Evolutionary conservation across 2,113 vertebrate species (phyloP), one percentile per base, ranked within the genome.

Genomic region (Xiphorhynchus elegans): DNA sequence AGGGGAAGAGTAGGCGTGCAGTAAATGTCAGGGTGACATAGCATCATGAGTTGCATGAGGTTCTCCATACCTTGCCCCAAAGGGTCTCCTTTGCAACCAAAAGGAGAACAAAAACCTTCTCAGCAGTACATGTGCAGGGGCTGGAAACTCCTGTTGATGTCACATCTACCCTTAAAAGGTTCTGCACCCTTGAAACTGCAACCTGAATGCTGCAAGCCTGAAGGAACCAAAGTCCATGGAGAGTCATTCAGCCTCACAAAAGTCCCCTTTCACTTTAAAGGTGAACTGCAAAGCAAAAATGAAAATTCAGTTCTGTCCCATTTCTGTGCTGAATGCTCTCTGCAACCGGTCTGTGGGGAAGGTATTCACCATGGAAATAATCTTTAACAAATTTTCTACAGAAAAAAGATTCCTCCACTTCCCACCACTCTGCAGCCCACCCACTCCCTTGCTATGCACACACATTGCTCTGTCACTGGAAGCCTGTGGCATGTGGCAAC

Each of bases 31-130:
- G 59, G 28, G 55, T 95, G 58, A 95, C 62, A 76, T 42, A 37
- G 33, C 82, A 89, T 97, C 94, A 91, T 96, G 97, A 66, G 90
- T 97, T 91, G 23, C 62, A 79, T 72, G 55, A 93, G 58, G 89
- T 93, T 95, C 76, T 97, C 92, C 9, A 2, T 4, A 47, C 67
- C 76, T 96, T 93, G 87, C 90, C 87, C 53, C 83, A 46, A 66
- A 90, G 94, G 74, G 68, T 74, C 91, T 91, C 67, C 90, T 93
- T 58, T 88, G 66, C 82, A 90, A 96, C 93, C 92, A 91, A 97
- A 97, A 98, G 97, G 95, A 97, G 98, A 98, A 98, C 97, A 92
- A 97, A 96, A 97, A 97, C 92, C 87, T 86, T 52, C 87, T 72
- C 9, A 14, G 68, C 59, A 92, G 81, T 93, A 62, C 84, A 96